Base-by-base conservation (phyloP, 2,797 vertebrate species). In the Sarcoramphus papa region DNA sequence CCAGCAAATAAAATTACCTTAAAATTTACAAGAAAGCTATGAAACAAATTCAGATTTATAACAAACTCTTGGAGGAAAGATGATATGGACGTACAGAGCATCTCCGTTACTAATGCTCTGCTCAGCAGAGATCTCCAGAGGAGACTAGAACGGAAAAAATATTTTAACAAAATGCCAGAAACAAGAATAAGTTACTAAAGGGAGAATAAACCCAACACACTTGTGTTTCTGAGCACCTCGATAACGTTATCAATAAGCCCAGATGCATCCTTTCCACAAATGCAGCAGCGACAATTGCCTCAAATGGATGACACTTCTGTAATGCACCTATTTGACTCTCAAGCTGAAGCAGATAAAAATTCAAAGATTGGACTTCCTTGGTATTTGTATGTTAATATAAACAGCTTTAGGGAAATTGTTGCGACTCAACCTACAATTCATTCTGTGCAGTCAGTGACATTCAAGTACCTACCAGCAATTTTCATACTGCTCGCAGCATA, bases 321-420 rank as follows among this genome's bases (percentile, higher is more conserved):
- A 92, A 92, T 33, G 64, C 3, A 6, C 87, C 91, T 40, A 16
- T 88, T 91, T 88, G 90, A 57, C 87, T 90, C 92, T 80, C 18
- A 3, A 84, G 77, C 78, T 91, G 75, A 94, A 96, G 89, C 78
- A 93, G 92, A 91, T 96, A 89, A 97, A 94, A 95, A 96, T 83
- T 72, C 91, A 83, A 72, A 92, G 93, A 93, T 85, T 68, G 63
- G 68, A 57, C 84, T 85, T 80, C 75, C 74, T 93, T 72, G 86
- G 84, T 80, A 87, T 96, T 96, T 95, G 81, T 80, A 93, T 92
- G 91, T 85, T 95, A 94, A 95, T 94, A 80, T 45, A 21, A 78
- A 64, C 28, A 64, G 95, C 94, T 95, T 95, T 90, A 85, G 90
- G 87, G 91, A 92, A 95, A 91, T 94, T 77, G 80, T 74, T 91